These are phyloP conservation scores for Cryptomyrus ogoouensis DNA, from an alignment of 2,113 vertebrate species.

Conservation along the genomic window DNA sequence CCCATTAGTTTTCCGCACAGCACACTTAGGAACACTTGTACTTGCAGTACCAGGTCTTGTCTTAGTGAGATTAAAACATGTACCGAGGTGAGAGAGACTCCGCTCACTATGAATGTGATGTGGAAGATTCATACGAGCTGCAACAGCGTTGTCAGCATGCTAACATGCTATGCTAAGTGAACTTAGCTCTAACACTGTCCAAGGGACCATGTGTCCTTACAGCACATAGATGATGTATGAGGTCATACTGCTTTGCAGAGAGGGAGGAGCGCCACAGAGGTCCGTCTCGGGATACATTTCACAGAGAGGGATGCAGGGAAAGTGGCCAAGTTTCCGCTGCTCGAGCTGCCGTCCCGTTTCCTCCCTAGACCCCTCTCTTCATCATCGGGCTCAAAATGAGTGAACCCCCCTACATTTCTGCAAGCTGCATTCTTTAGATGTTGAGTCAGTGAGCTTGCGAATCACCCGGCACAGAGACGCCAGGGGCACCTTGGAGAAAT, in stretches of 20 bases:
- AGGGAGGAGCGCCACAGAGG: constrained; percentile 4
- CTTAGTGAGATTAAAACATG: not conserved
- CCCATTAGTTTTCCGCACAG: constrained; percentile 59
- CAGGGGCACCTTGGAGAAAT: not conserved
- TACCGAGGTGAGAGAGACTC: not conserved
- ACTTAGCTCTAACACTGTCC: not conserved
- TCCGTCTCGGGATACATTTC: constrained; percentile 24
- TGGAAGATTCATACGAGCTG: not conserved
- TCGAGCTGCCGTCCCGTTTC: constrained; percentile 5
- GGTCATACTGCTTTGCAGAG: constrained; percentile 30
- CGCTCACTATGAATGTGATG: not conserved
- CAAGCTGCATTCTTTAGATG: not conserved
- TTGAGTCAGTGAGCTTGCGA: constrained; percentile 6
- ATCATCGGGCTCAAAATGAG: constrained; percentile 1
- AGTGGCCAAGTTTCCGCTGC: constrained; percentile 34
- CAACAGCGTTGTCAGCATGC: not conserved
- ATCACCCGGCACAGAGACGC: not conserved
- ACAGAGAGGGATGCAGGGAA: constrained; percentile 24
- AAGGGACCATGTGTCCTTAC: not conserved
- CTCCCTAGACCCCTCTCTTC: constrained; percentile 11
- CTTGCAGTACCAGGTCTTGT: not conserved
- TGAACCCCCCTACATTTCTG: constrained; percentile 9
- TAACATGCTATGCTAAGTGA: not conserved
- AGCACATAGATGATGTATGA: constrained; percentile 26
- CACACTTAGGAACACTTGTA: not conserved